These are phyloP conservation scores for Drosophila athabasca DNA, from an alignment of 1,140 invertebrate genomes.

Conservation along the genomic window DNA sequence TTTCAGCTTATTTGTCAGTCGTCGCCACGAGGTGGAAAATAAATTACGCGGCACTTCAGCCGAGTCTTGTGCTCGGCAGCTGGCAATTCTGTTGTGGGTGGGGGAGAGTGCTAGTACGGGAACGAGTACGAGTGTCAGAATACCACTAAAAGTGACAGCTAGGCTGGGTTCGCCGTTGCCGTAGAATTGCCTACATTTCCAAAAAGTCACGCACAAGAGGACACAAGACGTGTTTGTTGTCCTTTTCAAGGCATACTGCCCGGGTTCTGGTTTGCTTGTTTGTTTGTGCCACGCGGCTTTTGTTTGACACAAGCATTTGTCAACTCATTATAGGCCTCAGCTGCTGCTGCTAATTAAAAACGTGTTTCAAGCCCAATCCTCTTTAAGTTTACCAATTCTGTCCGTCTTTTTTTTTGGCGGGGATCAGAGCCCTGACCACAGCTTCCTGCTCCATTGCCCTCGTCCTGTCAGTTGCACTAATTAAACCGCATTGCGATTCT, in stretches of 20 bases:
- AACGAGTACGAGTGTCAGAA: neutral
- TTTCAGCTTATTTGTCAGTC: slow-evolving; percentile 62
- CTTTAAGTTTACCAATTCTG: slow-evolving; percentile 21
- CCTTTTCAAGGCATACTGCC: neutral
- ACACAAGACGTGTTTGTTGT: slow-evolving; percentile 45
- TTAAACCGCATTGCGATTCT: slow-evolving; percentile 47
- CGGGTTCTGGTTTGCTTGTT: slow-evolving; percentile 35
- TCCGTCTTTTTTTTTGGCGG: slow-evolving; percentile 9
- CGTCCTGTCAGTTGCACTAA: slow-evolving; percentile 35
- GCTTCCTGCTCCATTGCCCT: slow-evolving; percentile 4
- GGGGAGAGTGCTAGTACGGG: neutral
- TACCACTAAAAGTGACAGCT: slow-evolving; percentile 29
- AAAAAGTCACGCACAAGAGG: slow-evolving; percentile 46
- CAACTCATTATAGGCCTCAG: slow-evolving; percentile 56
- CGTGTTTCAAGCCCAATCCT: slow-evolving; percentile 44
- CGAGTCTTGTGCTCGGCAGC: slow-evolving; percentile 43
- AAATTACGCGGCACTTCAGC: slow-evolving; percentile 58
- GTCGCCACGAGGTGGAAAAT: slow-evolving; percentile 54
- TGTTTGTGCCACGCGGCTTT: slow-evolving; percentile 44
- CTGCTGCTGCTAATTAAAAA: slow-evolving; percentile 51
- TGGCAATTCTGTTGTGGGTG: slow-evolving; percentile 50
- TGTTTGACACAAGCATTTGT: slow-evolving; percentile 55
- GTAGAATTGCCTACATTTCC: slow-evolving; percentile 49
- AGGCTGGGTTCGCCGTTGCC: neutral
- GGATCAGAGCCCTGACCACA: slow-evolving; percentile 11